Conservation (phyloP, 2,888 invertebrate species). For the Temnothorax ravouxi region DNA sequence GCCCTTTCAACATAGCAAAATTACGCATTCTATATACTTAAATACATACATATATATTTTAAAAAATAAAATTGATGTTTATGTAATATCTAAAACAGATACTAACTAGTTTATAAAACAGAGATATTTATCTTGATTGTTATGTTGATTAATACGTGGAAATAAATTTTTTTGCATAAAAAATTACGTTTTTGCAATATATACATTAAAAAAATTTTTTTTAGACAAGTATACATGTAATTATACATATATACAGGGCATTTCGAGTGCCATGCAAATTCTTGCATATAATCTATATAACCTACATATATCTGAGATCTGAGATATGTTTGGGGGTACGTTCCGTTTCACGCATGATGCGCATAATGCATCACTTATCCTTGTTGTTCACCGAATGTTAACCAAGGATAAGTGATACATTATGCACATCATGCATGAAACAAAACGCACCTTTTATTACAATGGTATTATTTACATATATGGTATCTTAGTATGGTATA, state of each 20-base stretch:
- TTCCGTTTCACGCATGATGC: too few relatives aligned
- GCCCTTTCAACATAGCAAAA: neutral
- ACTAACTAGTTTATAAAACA: neutral
- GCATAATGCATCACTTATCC: too few relatives aligned
- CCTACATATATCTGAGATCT: neutral
- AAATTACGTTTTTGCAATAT: neutral
- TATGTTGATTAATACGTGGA: neutral
- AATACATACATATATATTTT: neutral
- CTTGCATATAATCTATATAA: neutral
- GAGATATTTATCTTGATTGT: conserved; percentile 19
- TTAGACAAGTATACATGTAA: neutral
- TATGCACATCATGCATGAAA: too few relatives aligned
- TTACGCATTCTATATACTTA: conserved; percentile 27
- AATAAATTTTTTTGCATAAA: conserved; percentile 23
- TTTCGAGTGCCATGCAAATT: neutral
- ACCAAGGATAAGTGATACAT: too few relatives aligned
- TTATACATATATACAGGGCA: neutral
- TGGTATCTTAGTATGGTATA: neutral
- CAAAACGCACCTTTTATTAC: neutral
- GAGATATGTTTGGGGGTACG: too few relatives aligned
- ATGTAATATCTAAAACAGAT: neutral
- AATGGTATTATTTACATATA: neutral
- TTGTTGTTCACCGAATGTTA: too few relatives aligned
- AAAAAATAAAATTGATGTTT: conserved; percentile 9
- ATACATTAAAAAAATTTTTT: neutral